Percentiles rank a stretch among this genome's conserved stretches.
These are phyloP conservation scores for Temnothorax nylanderi DNA, from an alignment of 1,140 invertebrate species.

Conservation along the genomic window DNA sequence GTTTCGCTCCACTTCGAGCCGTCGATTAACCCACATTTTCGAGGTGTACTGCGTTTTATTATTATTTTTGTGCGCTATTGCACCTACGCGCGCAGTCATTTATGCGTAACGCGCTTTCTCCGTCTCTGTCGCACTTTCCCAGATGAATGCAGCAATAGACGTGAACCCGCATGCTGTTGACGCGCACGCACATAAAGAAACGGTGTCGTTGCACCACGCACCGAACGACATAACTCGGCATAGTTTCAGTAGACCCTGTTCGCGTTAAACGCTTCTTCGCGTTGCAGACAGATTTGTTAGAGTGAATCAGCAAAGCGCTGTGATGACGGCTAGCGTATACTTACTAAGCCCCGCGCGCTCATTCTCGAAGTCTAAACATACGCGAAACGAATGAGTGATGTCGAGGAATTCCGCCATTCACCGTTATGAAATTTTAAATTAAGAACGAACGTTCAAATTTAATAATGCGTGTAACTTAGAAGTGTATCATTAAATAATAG, in stretches of 20 bases:
- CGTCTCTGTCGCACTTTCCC: constrained; percentile 34
- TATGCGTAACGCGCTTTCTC: constrained; percentile 65
- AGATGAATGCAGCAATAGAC: not conserved
- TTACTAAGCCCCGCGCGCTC: not conserved
- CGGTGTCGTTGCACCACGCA: constrained; percentile 16
- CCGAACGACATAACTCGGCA: constrained; percentile 19
- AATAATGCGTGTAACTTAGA: not conserved
- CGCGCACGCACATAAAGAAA: not conserved
- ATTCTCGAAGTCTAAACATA: constrained; percentile 20
- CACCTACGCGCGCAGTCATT: constrained; percentile 65
- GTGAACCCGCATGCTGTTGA: constrained; percentile 2
- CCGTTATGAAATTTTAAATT: constrained; percentile 40
- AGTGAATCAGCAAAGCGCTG: not conserved
- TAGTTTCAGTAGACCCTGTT: constrained; percentile 1
- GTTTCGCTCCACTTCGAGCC: constrained; percentile 53
- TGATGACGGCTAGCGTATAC: not conserved
- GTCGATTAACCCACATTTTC: constrained; percentile 62
- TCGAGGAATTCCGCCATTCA: constrained; percentile 10
- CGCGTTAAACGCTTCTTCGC: not conserved
- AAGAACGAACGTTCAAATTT: constrained; percentile 25
- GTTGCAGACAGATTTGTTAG: constrained; percentile 3
- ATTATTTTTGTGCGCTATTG: constrained; percentile 21
- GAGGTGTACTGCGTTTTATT: constrained; percentile 13
- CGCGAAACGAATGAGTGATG: constrained; percentile 12
- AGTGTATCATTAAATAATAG: constrained; percentile 25